Evolutionary conservation across 1,140 invertebrate species (phyloP), one percentile per base, ranked within the genome.

Genomic region (Aphidius ervi): DNA sequence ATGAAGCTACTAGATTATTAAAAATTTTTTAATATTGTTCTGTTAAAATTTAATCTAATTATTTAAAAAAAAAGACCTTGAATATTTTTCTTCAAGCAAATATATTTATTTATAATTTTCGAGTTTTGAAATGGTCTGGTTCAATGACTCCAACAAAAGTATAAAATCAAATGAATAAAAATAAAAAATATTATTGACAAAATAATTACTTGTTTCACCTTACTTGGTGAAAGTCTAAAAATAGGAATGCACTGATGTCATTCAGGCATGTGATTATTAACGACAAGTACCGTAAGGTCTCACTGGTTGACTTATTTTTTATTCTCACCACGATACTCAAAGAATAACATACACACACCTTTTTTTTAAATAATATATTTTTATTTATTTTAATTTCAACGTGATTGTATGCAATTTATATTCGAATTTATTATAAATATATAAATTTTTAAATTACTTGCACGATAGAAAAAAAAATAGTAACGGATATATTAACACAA

Each of bases 361-460:
- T 76, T 74, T 73, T 73, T 70, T 57, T 40, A n/a, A n/a, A n/a
- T 40, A 45, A 46, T 74, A 70, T 65, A 63, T 64, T 49, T 64
- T 62, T 59, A 64, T 70, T 67, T 65, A 67, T 62, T 45, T 57
- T 66, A 54, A 54, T 67, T 66, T 62, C 65, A 70, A 75, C 75
- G 74, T 74, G 73, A 71, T 48, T 60, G 72, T 69, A 77, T 70
- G 74, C 70, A 70, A 65, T 66, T 65, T 58, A 68, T 37, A 41
- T 41, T 41, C 63, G 41, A 52, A 61, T 56, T 55, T 46, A 23
- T 31, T 31, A 42, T 48, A 48, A 49, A 48, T 42, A 16, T 42
- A 16, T 16, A 16, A 16, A 16, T 16, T 16, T 16, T 16, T 16
- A 16, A 16, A 16, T 16, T 16, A 16, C 16, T 16, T 16, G 16